Conservation (phyloP, 2,888 invertebrate species). For the Acleris cristana region DNA sequence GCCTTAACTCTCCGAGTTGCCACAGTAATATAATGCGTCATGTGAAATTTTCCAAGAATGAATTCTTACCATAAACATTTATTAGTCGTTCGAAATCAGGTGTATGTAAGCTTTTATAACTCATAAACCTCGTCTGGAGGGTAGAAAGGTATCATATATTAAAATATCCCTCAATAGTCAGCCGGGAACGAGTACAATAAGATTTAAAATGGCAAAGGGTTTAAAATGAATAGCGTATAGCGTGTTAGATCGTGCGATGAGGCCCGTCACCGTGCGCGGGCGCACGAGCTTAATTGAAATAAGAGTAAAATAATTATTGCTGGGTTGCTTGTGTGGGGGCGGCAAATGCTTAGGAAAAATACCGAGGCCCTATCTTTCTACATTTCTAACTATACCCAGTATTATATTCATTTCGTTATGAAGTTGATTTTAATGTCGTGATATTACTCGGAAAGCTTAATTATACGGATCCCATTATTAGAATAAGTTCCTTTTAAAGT, state of each 20-base stretch:
- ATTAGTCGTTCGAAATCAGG: constrained; percentile 30
- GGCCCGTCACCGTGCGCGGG: constrained; percentile 34
- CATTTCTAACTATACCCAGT: neutral
- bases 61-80: constrained; percentile 14
- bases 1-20: too few relatives aligned
- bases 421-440: neutral
- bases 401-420: too few relatives aligned
- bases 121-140: constrained; percentile 19
- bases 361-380: neutral
- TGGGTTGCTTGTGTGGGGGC: constrained; percentile 46
- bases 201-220: constrained; percentile 30
- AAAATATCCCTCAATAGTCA: constrained; percentile 38
- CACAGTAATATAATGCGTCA: neutral
- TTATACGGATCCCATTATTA: too few relatives aligned
- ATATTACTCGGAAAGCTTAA: too few relatives aligned
- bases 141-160: constrained; percentile 26
- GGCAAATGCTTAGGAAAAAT: constrained; percentile 46
- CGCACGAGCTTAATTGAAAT: constrained; percentile 47
- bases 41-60: neutral
- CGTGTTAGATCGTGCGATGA: constrained; percentile 47
- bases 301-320: constrained; percentile 45
- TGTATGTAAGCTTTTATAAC: constrained; percentile 32
- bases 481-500: too few relatives aligned
- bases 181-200: constrained; percentile 34
- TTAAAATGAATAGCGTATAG: constrained; percentile 43